These are phyloP conservation scores for Sycophaga agraensis DNA, from an alignment of 1,140 invertebrate genomes.

Conservation along the genomic window DNA sequence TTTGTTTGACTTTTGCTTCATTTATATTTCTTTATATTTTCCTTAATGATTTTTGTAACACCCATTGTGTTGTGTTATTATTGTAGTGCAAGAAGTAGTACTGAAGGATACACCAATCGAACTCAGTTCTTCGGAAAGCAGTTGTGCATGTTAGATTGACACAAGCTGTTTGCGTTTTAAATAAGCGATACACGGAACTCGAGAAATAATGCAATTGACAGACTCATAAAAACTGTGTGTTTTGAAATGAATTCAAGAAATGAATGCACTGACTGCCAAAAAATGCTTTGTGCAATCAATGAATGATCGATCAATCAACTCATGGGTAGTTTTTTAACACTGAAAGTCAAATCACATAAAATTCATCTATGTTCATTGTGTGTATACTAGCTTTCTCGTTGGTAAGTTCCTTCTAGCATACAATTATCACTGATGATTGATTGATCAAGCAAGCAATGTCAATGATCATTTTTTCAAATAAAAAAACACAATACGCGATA, in stretches of 20 bases:
- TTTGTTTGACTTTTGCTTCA: slow-evolving; percentile 37
- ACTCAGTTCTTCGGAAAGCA: slow-evolving; percentile 84
- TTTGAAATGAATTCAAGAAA: slow-evolving; percentile 17
- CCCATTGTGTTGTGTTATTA: slow-evolving; percentile 27
- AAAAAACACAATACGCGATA: slow-evolving; percentile 6
- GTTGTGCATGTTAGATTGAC: slow-evolving; percentile 82
- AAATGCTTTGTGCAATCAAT: slow-evolving; percentile 13
- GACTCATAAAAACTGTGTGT: slow-evolving; percentile 9
- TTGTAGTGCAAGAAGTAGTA: slow-evolving; percentile 94
- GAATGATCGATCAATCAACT: slow-evolving; percentile 14
- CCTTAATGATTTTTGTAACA: slow-evolving; percentile 57
- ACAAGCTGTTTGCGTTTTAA: slow-evolving; percentile 31
- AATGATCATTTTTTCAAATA: slow-evolving; percentile 14
- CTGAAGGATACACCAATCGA: slow-evolving; percentile 94
- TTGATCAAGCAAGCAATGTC: slow-evolving; percentile 18
- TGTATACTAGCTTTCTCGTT: slow-evolving; percentile 8
- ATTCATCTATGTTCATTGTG: slow-evolving; percentile 21
- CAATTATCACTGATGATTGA: slow-evolving; percentile 22
- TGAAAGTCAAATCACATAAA: not conserved
- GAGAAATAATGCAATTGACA: slow-evolving; percentile 13
- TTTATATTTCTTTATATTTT: slow-evolving; percentile 61
- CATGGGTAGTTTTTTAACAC: slow-evolving; percentile 8
- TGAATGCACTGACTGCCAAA: slow-evolving; percentile 21
- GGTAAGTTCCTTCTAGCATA: slow-evolving; percentile 2
- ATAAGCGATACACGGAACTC: slow-evolving; percentile 14